A percentile compares a stretch with the other conserved stretches of the same genome.
Evolutionary conservation across 2,888 invertebrate species (phyloP).

Genomic region (Mylabris sibirica): DNA sequence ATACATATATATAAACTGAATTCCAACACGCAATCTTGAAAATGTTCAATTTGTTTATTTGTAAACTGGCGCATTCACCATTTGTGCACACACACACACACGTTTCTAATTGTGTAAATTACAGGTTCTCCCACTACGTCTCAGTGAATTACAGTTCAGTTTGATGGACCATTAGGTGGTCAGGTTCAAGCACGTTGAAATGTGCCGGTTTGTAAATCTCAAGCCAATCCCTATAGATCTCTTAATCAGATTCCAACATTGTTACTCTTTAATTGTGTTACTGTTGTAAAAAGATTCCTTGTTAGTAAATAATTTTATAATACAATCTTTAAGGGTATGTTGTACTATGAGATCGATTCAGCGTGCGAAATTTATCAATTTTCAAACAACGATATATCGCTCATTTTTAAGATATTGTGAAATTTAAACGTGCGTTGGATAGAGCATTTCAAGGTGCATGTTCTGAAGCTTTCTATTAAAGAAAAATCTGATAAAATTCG

Average conservation of each 20-base stretch:
- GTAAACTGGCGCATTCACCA: not conserved
- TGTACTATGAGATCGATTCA: no score
- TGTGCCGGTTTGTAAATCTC: conserved; percentile 24
- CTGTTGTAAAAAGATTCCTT: not conserved
- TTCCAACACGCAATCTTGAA: not conserved
- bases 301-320: no score
- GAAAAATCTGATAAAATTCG: no score
- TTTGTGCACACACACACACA: not conserved
- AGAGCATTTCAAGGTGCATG: no score
- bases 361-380: no score
- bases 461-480: no score
- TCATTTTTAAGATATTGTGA: no score
- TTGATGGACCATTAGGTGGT: conserved; percentile 17
- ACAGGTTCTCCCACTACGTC: not conserved
- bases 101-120: not conserved
- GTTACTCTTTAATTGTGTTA: conserved; percentile 14
- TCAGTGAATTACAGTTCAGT: not conserved
- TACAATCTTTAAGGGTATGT: no score
- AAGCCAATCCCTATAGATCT: not conserved
- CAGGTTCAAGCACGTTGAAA: conserved; percentile 9
- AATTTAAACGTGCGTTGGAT: no score
- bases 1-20: no score
- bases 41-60: not conserved
- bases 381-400: no score
- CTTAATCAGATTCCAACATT: conserved; percentile 28